A percentile compares a stretch with the other conserved stretches of the same genome.
Conservation (phyloP, 2,113 vertebrate species). For the Gorilla gorilla region DNA sequence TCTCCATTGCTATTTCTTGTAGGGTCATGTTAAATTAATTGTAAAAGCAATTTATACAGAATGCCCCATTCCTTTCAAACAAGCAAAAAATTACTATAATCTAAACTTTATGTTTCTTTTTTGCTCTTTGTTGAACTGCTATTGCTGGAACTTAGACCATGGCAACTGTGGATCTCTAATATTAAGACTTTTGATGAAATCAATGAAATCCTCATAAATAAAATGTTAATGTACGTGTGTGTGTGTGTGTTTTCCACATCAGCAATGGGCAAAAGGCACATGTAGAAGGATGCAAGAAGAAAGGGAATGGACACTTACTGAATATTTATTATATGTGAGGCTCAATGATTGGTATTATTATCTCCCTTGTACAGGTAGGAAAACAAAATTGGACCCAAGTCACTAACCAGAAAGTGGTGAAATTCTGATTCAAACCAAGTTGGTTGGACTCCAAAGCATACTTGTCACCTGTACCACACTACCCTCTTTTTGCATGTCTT, state of each 20-base stretch:
- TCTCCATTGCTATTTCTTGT: conserved; percentile 26
- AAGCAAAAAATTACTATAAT: neutral
- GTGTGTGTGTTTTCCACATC: neutral
- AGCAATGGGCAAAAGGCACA: neutral
- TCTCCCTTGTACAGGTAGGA: neutral
- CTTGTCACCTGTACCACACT: fast-evolving
- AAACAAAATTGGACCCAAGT: neutral
- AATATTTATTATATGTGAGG: neutral
- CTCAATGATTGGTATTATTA: neutral
- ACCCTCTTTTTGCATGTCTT: neutral
- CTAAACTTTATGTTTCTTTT: neutral
- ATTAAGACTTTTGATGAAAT: neutral
- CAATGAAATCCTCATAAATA: neutral
- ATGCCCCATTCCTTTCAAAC: conserved; percentile 7
- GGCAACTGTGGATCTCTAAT: neutral
- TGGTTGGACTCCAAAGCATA: neutral
- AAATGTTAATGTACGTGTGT: neutral
- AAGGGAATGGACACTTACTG: neutral
- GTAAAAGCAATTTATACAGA: conserved; percentile 8
- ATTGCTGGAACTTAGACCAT: neutral
- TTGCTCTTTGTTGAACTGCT: neutral
- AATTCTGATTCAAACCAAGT: neutral
- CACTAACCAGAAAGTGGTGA: neutral
- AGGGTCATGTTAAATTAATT: conserved; percentile 46
- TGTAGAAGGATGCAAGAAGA: neutral